Percentiles rank a stretch among this genome's conserved stretches.
Evolutionary conservation across 1,140 invertebrate species (phyloP).

Genomic region (Globodera ellingtonae): DNA sequence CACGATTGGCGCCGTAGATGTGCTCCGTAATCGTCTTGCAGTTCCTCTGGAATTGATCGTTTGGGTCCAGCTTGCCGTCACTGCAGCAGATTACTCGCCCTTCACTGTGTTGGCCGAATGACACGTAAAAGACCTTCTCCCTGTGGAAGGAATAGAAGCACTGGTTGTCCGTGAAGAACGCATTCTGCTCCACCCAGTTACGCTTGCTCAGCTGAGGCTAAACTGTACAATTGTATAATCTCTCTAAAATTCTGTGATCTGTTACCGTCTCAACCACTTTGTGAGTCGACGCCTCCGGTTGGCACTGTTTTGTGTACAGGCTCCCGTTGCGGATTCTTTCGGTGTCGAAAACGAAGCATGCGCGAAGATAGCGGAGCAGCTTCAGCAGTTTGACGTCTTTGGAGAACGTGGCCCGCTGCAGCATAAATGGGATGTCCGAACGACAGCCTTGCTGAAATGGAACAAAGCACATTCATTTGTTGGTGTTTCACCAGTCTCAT

Average conservation of each 20-base stretch:
- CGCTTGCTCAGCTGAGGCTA: background rate
- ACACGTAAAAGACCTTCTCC: background rate
- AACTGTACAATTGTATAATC: too few species aligned
- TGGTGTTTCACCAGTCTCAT: background rate
- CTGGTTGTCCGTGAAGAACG: background rate
- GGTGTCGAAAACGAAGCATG: background rate
- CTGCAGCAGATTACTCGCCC: background rate
- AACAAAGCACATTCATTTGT: background rate
- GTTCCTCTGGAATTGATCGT: background rate
- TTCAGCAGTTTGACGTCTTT: background rate
- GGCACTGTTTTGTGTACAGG: background rate
- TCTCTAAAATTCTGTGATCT: background rate
- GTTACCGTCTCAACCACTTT: background rate
- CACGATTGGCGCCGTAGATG: background rate
- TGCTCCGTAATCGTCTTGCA: background rate
- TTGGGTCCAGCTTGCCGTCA: background rate
- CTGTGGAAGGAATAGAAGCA: background rate
- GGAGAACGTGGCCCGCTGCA: background rate
- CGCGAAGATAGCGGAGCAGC: background rate
- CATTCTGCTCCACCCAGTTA: background rate
- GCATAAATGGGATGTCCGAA: background rate
- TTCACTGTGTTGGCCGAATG: background rate
- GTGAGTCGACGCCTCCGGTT: background rate
- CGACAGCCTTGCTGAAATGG: background rate
- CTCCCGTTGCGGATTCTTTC: too few species aligned